phyloP scores from a whole-genome alignment of 2,113 vertebrate species.

The Dolichotis patagonum region DNA sequence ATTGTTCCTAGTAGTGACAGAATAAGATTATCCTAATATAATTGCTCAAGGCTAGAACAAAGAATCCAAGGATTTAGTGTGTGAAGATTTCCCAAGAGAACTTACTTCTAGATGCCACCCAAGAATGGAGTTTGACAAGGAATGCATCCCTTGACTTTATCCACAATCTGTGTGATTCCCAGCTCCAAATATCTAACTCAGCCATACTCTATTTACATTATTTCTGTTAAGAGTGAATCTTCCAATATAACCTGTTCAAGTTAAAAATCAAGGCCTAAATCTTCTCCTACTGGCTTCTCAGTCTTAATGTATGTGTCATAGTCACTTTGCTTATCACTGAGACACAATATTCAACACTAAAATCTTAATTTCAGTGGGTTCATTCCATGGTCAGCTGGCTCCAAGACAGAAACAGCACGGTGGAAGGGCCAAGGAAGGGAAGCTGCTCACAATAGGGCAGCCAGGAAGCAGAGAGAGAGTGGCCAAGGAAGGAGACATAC shows the following conservation, averaged over 20 bases:
- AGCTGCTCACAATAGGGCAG: neutral
- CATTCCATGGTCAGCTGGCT: neutral
- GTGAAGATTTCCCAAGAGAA: neutral
- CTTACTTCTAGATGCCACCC: neutral
- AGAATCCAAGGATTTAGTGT: neutral
- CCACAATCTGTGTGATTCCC: neutral
- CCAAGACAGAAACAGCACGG: neutral
- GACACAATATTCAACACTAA: neutral
- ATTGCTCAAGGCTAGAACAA: neutral
- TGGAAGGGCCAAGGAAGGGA: neutral
- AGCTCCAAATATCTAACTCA: neutral
- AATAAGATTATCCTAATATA: neutral
- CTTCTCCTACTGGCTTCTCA: neutral
- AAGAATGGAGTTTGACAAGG: neutral
- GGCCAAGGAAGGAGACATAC: neutral
- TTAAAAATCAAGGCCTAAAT: neutral
- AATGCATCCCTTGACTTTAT: neutral
- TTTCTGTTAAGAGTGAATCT: neutral
- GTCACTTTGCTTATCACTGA: neutral
- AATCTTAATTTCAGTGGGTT: neutral
- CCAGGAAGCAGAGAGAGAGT: neutral
- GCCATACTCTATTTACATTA: neutral
- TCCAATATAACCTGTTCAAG: neutral
- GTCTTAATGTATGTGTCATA: neutral
- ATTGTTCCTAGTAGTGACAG: neutral